Conservation (phyloP, 2,888 invertebrate genomes). For the Argyresthia albistria region DNA sequence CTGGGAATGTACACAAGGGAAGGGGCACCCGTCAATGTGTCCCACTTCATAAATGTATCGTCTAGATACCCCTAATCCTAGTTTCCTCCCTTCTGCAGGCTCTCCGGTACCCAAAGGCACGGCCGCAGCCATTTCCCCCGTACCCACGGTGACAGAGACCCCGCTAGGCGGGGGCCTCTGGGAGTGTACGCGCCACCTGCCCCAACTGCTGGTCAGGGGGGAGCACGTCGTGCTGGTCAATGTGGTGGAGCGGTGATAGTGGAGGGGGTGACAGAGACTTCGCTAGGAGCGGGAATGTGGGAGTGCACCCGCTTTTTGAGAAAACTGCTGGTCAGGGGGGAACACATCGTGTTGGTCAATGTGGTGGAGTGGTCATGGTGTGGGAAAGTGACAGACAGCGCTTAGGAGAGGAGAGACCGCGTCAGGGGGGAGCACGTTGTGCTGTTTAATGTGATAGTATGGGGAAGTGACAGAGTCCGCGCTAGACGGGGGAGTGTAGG, state of each 20-base stretch:
- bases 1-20: too few species aligned
- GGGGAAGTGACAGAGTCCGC: too few species aligned
- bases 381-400: neutral
- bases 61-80: too few species aligned
- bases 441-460: constrained; percentile 48
- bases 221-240: constrained; percentile 80
- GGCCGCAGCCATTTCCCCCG: constrained; percentile 48
- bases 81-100: constrained; percentile 24
- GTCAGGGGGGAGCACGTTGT: constrained; percentile 85
- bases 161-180: constrained; percentile 74
- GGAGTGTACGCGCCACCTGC: constrained; percentile 77
- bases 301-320: constrained; percentile 78
- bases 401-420: too few species aligned
- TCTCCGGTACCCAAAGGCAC: constrained; percentile 47
- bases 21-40: too few species aligned
- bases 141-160: constrained; percentile 71
- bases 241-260: constrained; percentile 31
- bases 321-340: constrained; percentile 82
- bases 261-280: constrained; percentile 55
- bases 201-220: constrained; percentile 81
- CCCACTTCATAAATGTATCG: too few species aligned
- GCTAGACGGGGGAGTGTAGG: too few species aligned
- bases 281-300: constrained; percentile 74
- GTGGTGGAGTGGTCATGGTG: constrained; percentile 31
- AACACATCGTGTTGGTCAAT: constrained; percentile 78